Base-by-base conservation (phyloP, 1,140 invertebrate species). In the Chlorops oryzae region DNA sequence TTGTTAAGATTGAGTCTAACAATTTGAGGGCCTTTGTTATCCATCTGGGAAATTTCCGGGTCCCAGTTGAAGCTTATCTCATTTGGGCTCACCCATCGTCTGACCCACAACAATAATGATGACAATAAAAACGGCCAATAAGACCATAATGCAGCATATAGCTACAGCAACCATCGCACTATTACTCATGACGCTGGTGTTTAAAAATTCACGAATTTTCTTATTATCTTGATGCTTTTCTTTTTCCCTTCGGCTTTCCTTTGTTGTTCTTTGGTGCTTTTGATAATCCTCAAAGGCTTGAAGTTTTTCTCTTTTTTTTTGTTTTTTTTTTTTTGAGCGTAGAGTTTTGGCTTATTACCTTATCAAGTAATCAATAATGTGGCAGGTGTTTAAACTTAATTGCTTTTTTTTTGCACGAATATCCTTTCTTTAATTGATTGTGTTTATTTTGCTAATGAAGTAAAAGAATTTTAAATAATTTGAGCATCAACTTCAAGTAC, bases 61-160 rank as follows among this genome's bases (percentile, higher is more conserved):
- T 68, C 70, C 70, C 70, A 72, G 62, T 55, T 72, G 70, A 62
- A 72, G 69, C 50, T 70, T 70, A 58, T 72, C 77, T 65, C 75
- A 76, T 56, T 81, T 80, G 32, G 73, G 73, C 62, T 79, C 78
- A 59, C 78, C 77, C 57, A 84, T 81, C 58, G 80, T 80, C 71
- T 86, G 83, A 6, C 84, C 84, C 25, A 86, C 80, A 27, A 86
- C 82, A 54, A 87, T 85, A 70, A 87, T 87, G 62, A 87, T 78
- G 41, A 87, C 77, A 51, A 87, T 86, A 76, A 87, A 87, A 50
- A 86, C 84, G 51, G 81, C 79, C 58, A 87, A 75, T 50, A 87
- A 76, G 55, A 87, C 82, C 47, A 87, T 74, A 58, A 87, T 84
- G 72, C 84, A 86, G 73, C 84, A 86, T 56, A 87, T 85, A 59